A percentile compares a stretch with the other conserved stretches of the same genome.
phyloP scores from a whole-genome alignment of 2,797 vertebrate species.

The Acridotheres tristis region DNA sequence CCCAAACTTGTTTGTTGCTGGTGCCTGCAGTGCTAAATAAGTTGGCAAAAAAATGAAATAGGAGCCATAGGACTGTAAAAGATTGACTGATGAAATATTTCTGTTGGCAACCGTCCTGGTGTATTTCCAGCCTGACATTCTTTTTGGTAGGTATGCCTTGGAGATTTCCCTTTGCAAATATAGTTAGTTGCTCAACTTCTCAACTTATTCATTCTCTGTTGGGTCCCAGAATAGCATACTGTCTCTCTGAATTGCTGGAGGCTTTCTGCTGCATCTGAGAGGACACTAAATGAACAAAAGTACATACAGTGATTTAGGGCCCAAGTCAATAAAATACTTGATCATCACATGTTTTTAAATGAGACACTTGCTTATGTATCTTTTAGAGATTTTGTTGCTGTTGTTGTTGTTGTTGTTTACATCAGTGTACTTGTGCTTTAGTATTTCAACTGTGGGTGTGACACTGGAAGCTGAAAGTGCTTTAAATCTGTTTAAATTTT shows the following conservation, averaged over 20 bases:
- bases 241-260: slow-evolving; percentile 10
- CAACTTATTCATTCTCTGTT: slow-evolving; percentile 19
- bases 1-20: not conserved
- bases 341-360: not conserved
- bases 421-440: not conserved
- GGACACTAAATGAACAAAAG: slow-evolving; percentile 23
- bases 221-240: slow-evolving; percentile 13
- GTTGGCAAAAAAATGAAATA: not conserved
- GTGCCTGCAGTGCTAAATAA: slow-evolving; percentile 1
- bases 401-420: not conserved
- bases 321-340: not conserved
- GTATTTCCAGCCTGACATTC: slow-evolving; percentile 39
- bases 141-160: slow-evolving; percentile 32
- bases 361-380: not conserved
- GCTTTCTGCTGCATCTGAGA: slow-evolving; percentile 22
- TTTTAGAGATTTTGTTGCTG: not conserved
- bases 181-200: slow-evolving; percentile 33
- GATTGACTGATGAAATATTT: slow-evolving; percentile 44
- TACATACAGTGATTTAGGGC: not conserved
- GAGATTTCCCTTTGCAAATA: slow-evolving; percentile 43
- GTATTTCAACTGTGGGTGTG: not conserved
- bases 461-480: not conserved
- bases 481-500: not conserved
- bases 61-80: not conserved
- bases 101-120: slow-evolving; percentile 24